Base-by-base conservation (phyloP, 2,888 invertebrate genomes). In the Spisula subtruncata region DNA sequence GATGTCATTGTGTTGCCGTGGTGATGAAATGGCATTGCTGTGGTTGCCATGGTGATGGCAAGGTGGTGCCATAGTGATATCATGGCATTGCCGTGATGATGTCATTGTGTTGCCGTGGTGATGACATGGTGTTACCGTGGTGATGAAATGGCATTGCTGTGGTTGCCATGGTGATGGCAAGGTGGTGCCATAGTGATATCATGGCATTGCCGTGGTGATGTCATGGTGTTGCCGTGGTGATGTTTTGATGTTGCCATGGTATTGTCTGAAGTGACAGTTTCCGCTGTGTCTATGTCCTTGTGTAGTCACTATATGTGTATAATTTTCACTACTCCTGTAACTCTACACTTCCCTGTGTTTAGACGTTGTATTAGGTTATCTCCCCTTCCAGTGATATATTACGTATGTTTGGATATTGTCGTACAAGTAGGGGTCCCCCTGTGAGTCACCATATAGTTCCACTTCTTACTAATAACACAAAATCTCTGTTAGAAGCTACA, bases 341-440 rank as follows among this genome's bases (percentile, higher is more conserved):
- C 8, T 80, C 35, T 80, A 56, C 56, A 35, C 75, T 66, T 66
- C 75, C 85, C 85, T 80, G 35, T 85, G 85, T 85, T 56, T 85
- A 85, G 85, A n/a, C 29, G 18, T 54, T 25, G 35, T 54, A n/a
- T 14, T 85, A 85, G 80, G 80, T 84, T 29, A 16, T 18, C 51
- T 29, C 14, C 10, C 29, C 32, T n/a, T 51, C 29, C 41, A 18
- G 29, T 84, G 60, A 66, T n/a, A 20, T 75, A n/a, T 25, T 84
- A 18, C 41, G 41, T 41, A 41, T 41, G 41, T 41, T 84, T 84
- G 25, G n/a, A 75, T 84, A 84, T 84, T 84, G 84, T 84, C 75
- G 51, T 71, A 41, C 84, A 46, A 51, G 46, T 71, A 60, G 29
- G 66, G 83, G 83, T 66, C 66, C 83, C n/a, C 83, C 46, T 14